Base-by-base conservation (phyloP, 2,888 invertebrate genomes). In the Cheilosia variabilis region DNA sequence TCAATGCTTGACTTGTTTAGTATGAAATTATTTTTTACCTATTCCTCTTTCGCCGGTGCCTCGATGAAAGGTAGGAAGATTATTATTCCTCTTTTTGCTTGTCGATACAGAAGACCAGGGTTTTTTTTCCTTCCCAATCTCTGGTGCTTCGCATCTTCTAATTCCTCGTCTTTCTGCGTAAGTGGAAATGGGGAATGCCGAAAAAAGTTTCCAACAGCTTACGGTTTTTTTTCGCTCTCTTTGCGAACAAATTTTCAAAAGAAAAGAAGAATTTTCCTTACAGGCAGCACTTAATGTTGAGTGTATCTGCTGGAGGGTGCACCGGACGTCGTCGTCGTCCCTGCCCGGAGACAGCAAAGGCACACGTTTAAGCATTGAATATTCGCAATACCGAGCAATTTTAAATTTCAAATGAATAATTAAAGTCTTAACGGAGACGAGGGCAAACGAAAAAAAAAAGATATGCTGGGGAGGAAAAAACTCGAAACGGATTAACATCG, bases 341-440 rank as follows among this genome's bases (percentile, higher is more conserved):
- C 22, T 13, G 24, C 15, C 27, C 34, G 19, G 7, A 6, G 13
- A 10, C 10, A 37, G 37, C 37, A 13, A 4, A 53, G 71, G 63
- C 53, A 73, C 43, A 86, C 60, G 55, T 65, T 84, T 84, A 37
- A 75, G 65, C 57, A 86, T 68, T 77, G 76, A 77, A 81, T 52
- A 86, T 81, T 86, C 77, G 81, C 81, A 81, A 81, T 81, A 81
- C 72, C 72, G 77, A 86, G 81, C 68, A 68, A 81, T 76, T 86
- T 86, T 72, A 86, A 86, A 81, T 81, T 81, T 76, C 72, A 81
- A 86, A 86, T 86, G 86, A 86, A 86, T 86, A 86, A 81, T 86
- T 86, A 86, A 86, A 72, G 76, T 86, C 47, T 55, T 9, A 53
- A 63, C 58, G 63, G 55, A 55, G n/a, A 31, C 45, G 34, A 84